Percentiles rank a stretch among this genome's conserved stretches.
phyloP scores from a whole-genome alignment of 2,888 invertebrate species.

The Ligdia adustata region DNA sequence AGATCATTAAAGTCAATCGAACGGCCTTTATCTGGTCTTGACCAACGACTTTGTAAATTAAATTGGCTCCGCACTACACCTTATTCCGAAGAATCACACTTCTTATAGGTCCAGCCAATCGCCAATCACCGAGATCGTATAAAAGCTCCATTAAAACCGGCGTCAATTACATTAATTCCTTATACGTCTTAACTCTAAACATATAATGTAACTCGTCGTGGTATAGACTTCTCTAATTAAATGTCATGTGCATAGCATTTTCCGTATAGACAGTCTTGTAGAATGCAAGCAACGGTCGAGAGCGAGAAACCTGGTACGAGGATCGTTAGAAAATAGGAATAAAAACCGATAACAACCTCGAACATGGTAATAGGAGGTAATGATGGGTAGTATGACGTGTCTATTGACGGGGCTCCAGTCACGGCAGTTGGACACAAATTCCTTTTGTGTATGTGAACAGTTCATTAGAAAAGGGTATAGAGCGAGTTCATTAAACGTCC shows the following conservation, averaged over 20 bases:
- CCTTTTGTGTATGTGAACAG: constrained; percentile 3
- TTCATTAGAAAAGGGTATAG: constrained; percentile 10
- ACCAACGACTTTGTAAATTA: constrained; percentile 79
- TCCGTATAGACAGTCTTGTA: constrained; percentile 58
- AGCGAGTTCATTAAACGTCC: constrained; percentile 2
- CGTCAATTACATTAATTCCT: constrained; percentile 77
- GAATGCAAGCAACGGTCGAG: constrained; percentile 55
- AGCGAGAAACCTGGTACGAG: constrained; percentile 46
- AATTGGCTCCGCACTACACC: constrained; percentile 68
- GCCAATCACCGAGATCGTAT: constrained; percentile 63
- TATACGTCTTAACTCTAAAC: constrained; percentile 66
- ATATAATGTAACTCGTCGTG: constrained; percentile 54
- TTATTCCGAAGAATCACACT: constrained; percentile 64
- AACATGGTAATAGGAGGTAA: constrained; percentile 35
- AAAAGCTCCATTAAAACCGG: constrained; percentile 76
- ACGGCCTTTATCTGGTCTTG: constrained; percentile 66
- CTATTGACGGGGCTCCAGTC: constrained; percentile 7
- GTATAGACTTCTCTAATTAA: constrained; percentile 67
- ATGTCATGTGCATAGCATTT: constrained; percentile 61
- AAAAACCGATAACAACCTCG: constrained; percentile 49
- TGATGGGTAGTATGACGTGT: constrained; percentile 13
- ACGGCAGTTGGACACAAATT: constrained; percentile 5
- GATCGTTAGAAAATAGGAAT: constrained; percentile 47
- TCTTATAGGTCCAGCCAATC: constrained; percentile 71
- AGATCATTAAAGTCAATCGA: constrained; percentile 59